Percentiles rank a stretch among this genome's conserved stretches.
phyloP scores from a whole-genome alignment of 2,113 vertebrate genomes.

The Ceuthmochares aereus region DNA sequence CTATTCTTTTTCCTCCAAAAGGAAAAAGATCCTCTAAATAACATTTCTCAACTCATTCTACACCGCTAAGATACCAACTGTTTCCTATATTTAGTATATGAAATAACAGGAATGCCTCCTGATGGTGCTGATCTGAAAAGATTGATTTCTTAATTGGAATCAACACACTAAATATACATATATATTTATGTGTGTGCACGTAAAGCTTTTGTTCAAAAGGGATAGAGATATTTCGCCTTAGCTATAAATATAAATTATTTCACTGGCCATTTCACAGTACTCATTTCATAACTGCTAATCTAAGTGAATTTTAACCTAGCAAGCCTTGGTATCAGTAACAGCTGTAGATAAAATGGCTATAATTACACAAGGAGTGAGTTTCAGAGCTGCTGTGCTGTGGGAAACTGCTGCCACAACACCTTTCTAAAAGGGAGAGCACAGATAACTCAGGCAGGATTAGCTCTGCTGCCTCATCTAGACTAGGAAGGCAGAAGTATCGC shows the following conservation, averaged over 20 bases:
- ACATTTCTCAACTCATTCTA: neutral
- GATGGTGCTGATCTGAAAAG: neutral
- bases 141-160: neutral
- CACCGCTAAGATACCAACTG: neutral
- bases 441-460: neutral
- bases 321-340: neutral
- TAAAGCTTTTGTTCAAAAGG: neutral
- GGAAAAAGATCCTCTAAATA: neutral
- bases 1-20: neutral
- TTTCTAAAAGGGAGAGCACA: neutral
- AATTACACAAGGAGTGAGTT: neutral
- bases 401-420: neutral
- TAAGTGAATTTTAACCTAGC: neutral
- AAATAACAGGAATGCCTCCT: neutral
- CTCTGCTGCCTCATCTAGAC: neutral
- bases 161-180: neutral
- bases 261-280: neutral
- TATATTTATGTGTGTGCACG: fast-evolving
- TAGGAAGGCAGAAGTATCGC: neutral
- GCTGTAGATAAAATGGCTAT: neutral
- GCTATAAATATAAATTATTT: neutral
- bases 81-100: neutral
- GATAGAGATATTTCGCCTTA: neutral
- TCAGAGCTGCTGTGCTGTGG: neutral
- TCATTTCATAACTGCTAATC: neutral